Percentiles rank a stretch among this genome's conserved stretches.
Evolutionary conservation across 2,113 vertebrate species (phyloP).

Genomic region (Ascaphus truei): DNA sequence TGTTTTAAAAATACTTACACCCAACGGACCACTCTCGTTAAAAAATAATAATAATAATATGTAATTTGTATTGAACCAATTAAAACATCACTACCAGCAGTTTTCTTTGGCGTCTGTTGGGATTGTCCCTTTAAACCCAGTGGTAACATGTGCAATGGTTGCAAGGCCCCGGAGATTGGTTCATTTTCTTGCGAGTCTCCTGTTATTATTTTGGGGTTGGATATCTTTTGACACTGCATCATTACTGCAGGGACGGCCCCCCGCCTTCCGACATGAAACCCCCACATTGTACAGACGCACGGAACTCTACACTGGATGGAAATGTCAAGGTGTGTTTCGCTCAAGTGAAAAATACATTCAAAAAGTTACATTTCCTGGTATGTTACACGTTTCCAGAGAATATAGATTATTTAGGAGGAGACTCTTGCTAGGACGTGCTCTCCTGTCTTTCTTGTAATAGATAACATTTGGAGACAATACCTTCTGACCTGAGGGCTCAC

Average conservation of each 20-base stretch:
- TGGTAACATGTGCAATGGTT: background rate
- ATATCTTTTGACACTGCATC: conserved; percentile 1
- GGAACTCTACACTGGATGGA: no score
- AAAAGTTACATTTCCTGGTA: no score
- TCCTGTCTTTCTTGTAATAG: no score
- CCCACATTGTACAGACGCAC: background rate
- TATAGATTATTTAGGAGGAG: no score
- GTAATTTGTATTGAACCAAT: background rate
- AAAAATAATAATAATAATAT: no score
- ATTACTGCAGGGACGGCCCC: background rate
- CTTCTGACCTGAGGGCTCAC: no score
- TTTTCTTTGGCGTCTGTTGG: background rate
- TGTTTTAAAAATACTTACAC: no score
- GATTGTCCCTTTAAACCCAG: background rate
- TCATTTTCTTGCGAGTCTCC: background rate
- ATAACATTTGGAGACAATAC: no score
- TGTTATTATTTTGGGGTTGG: background rate
- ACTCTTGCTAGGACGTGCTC: no score
- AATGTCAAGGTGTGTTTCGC: no score
- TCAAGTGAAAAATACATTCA: no score
- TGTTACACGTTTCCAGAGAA: no score
- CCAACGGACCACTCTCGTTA: background rate
- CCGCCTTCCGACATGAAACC: background rate
- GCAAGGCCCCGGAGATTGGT: background rate
- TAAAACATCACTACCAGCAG: background rate